Conservation (phyloP, 2,113 vertebrate genomes). For the Toxotes chatareus region DNA sequence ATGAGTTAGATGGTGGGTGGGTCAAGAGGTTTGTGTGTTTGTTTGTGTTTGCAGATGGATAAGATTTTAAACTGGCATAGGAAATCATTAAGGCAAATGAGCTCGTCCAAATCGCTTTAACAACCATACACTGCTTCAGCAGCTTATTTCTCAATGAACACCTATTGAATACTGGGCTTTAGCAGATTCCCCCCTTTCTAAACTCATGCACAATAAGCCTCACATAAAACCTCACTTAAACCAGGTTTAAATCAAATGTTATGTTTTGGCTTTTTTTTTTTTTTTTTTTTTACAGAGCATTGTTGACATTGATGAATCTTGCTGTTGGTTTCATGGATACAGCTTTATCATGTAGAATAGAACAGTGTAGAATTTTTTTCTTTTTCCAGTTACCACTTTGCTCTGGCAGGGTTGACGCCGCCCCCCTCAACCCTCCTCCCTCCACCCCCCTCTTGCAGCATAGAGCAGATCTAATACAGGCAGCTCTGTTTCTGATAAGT, state of each 20-base stretch:
- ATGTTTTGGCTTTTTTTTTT: not conserved
- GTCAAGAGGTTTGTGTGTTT: conserved; percentile 61
- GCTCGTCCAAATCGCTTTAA: conserved; percentile 46
- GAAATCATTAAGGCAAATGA: conserved; percentile 72
- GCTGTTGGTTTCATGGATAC: not conserved
- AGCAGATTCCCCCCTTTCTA: not conserved
- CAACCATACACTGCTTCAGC: conserved; percentile 47
- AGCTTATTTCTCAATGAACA: conserved; percentile 59
- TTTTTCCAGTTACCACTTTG: not conserved
- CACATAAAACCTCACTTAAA: too few species aligned
- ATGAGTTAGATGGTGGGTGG: conserved; percentile 42
- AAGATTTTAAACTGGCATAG: conserved; percentile 64
- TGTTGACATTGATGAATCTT: not conserved
- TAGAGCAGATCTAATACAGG: conserved; percentile 44
- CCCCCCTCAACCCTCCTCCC: not conserved
- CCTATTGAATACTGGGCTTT: conserved; percentile 19
- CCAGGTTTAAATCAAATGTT: conserved; percentile 16
- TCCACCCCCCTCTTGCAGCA: not conserved
- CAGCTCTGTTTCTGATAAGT: conserved; percentile 65
- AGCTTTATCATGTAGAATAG: not conserved
- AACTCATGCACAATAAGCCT: conserved; percentile 25
- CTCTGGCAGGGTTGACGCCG: conserved; percentile 2
- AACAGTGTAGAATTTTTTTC: not conserved
- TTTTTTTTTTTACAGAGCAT: not conserved
- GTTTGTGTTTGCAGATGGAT: conserved; percentile 74